A percentile compares a stretch with the other conserved stretches of the same genome.
phyloP scores from a whole-genome alignment of 2,113 vertebrate species.

The Daphoenositta chrysoptera region DNA sequence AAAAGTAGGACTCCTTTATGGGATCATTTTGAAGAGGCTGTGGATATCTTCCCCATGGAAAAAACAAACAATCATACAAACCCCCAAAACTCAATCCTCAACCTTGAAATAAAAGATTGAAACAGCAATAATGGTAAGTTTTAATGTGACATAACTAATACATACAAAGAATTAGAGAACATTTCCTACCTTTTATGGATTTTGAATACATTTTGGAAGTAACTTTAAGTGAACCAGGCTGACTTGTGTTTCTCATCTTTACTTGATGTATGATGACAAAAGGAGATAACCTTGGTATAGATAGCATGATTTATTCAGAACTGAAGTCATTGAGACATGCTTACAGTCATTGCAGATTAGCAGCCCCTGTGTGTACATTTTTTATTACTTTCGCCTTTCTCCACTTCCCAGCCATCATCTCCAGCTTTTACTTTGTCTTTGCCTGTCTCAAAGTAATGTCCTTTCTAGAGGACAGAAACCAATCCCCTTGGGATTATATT shows the following conservation, averaged over 20 bases:
- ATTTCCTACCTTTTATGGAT: neutral
- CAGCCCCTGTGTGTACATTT: neutral
- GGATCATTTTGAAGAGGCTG: neutral
- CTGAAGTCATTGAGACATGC: neutral
- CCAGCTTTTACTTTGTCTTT: conserved; percentile 1
- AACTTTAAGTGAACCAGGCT: neutral
- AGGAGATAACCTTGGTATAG: conserved; percentile 37
- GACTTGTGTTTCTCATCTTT: conserved; percentile 25
- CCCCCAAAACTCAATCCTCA: neutral
- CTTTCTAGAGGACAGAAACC: conserved; percentile 24
- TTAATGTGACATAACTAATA: neutral
- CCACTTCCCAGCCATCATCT: neutral
- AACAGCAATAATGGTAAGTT: neutral
- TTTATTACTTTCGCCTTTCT: conserved; percentile 42
- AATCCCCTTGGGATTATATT: conserved; percentile 21
- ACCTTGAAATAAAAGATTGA: neutral
- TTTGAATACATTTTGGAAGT: neutral
- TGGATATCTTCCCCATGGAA: neutral
- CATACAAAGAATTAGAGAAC: neutral
- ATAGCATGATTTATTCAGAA: conserved; percentile 57
- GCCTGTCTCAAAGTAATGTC: neutral
- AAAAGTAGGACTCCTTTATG: neutral
- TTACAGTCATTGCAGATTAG: neutral
- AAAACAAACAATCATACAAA: neutral
- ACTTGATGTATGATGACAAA: conserved; percentile 42